These are phyloP conservation scores for Byasa hedistus DNA, from an alignment of 2,888 invertebrate species.

Conservation along the genomic window DNA sequence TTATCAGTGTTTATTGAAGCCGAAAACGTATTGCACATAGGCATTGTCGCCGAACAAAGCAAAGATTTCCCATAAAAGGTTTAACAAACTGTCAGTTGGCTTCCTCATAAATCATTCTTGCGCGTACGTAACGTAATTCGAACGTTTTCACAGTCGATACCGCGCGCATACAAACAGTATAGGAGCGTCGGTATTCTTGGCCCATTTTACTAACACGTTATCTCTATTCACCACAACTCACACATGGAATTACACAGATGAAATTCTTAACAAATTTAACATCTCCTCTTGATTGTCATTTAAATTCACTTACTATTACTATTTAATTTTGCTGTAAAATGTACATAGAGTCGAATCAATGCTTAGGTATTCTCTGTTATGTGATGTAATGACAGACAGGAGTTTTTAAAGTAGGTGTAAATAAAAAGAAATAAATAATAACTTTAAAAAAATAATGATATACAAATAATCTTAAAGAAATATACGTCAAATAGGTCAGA, in stretches of 20 bases:
- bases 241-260: slow-evolving; percentile 24
- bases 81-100: slow-evolving; percentile 55
- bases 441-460: too few species aligned
- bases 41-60: slow-evolving; percentile 45
- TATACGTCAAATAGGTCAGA: too few species aligned
- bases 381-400: too few species aligned
- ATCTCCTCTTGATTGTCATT: background rate
- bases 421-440: too few species aligned
- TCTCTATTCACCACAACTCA: slow-evolving; percentile 26
- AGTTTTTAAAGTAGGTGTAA: too few species aligned
- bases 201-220: slow-evolving; percentile 28
- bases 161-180: slow-evolving; percentile 29
- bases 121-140: slow-evolving; percentile 47
- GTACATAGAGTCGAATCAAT: too few species aligned
- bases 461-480: too few species aligned
- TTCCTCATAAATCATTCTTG: slow-evolving; percentile 66
- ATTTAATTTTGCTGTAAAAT: too few species aligned
- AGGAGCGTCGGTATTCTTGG: slow-evolving; percentile 30
- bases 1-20: slow-evolving; percentile 48
- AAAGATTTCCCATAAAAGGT: slow-evolving; percentile 62
- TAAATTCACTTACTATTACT: too few species aligned
- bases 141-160: slow-evolving; percentile 44
- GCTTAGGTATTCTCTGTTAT: too few species aligned
- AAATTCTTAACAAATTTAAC: slow-evolving; percentile 19
- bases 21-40: slow-evolving; percentile 37